Evolutionary conservation across 2,797 vertebrate genomes (phyloP).

Genomic region (Nasua narica): DNA sequence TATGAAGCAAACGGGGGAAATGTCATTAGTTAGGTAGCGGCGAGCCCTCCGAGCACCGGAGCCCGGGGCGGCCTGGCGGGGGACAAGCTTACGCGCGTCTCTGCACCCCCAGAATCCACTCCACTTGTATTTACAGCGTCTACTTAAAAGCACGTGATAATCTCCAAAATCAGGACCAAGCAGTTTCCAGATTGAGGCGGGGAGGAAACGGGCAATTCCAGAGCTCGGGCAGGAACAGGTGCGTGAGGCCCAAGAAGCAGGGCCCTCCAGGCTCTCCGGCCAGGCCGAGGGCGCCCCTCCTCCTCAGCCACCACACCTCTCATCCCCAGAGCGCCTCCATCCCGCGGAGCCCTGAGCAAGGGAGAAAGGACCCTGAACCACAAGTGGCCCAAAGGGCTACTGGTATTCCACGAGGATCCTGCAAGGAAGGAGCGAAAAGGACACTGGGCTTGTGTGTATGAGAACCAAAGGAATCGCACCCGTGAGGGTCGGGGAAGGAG

Average conservation of each 20-base stretch:
- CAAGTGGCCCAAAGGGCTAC: neutral
- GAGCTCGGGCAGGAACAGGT: neutral
- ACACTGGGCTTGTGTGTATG: neutral
- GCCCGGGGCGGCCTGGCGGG: accelerated
- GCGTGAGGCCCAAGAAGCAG: accelerated
- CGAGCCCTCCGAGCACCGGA: neutral
- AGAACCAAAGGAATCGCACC: accelerated
- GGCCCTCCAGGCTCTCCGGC: neutral
- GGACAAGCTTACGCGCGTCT: accelerated
- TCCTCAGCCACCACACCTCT: neutral
- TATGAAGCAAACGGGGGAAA: neutral
- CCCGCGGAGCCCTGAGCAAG: neutral
- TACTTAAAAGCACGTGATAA: neutral
- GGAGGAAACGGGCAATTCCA: neutral
- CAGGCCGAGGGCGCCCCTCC: accelerated
- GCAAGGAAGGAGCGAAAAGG: neutral
- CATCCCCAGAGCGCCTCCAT: neutral
- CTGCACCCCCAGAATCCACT: neutral
- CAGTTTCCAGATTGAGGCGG: neutral
- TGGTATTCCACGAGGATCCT: neutral
- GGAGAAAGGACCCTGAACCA: neutral
- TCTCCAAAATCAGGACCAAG: neutral
- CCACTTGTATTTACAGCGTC: neutral
- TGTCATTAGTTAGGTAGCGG: neutral
- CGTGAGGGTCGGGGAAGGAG: neutral